Conservation (phyloP, 2,797 vertebrate species). For the Erpetoichthys calabaricus region DNA sequence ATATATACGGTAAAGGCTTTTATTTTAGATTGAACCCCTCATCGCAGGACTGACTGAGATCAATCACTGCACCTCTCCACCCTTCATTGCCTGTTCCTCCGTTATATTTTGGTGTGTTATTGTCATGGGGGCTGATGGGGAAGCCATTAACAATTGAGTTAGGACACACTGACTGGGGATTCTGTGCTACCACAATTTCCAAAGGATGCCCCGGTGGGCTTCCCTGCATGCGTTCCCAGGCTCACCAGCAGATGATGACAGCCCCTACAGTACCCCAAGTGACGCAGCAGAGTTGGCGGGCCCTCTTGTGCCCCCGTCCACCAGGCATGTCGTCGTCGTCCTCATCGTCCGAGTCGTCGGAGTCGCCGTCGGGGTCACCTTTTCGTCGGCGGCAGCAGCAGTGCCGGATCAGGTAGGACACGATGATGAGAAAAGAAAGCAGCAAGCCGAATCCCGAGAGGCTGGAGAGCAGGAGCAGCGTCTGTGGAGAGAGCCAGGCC, state of each 20-base stretch:
- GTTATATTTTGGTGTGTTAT: no score
- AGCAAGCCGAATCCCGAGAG: constrained; percentile 52
- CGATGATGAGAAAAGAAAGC: constrained; percentile 52
- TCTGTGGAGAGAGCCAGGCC: constrained; percentile 35
- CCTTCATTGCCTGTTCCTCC: no score
- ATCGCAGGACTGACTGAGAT: no score
- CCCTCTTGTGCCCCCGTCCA: constrained; percentile 61
- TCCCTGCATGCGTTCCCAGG: no score
- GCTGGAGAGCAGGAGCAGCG: constrained; percentile 52
- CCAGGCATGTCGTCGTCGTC: constrained; percentile 57
- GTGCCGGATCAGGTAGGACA: constrained; percentile 62
- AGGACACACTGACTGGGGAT: no score
- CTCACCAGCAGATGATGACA: constrained; percentile 78
- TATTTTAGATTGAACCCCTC: no score
- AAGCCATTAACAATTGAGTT: no score
- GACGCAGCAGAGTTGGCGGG: constrained; percentile 68
- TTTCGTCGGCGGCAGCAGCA: constrained; percentile 64
- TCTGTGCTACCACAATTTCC: no score
- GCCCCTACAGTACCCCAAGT: constrained; percentile 79
- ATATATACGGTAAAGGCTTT: no score
- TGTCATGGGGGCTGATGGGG: no score
- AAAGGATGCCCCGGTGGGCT: no score
- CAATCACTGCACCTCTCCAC: no score
- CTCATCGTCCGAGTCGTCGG: constrained; percentile 56
- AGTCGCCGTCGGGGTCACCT: constrained; percentile 41